These are phyloP conservation scores for Acanthococcus lagerstroemiae DNA, from an alignment of 2,888 invertebrate genomes.

Conservation along the genomic window DNA sequence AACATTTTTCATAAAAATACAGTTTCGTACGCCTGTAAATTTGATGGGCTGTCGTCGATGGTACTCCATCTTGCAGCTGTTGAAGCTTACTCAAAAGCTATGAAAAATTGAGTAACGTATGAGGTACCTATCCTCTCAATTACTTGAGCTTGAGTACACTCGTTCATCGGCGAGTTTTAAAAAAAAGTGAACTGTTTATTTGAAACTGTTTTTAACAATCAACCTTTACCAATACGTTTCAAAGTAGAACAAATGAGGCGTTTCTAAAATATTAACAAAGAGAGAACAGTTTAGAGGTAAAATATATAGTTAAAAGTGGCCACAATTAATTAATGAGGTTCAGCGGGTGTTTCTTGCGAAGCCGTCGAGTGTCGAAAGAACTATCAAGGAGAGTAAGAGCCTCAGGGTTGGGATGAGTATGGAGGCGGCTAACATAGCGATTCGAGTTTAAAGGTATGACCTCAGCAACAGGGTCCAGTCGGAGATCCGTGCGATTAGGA, in stretches of 20 bases:
- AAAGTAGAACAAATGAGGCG: neutral
- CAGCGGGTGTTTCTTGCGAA: neutral
- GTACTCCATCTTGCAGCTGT: too few relatives aligned
- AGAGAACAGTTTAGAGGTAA: neutral
- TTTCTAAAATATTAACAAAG: neutral
- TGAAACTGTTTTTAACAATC: neutral
- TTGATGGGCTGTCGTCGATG: too few relatives aligned
- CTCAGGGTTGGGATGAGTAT: neutral
- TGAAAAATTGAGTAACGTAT: too few relatives aligned
- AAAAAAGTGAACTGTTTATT: neutral
- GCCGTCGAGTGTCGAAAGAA: neutral
- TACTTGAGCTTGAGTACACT: too few relatives aligned
- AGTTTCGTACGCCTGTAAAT: too few relatives aligned
- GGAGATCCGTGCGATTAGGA: too few relatives aligned
- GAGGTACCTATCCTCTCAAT: too few relatives aligned
- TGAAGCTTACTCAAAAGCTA: too few relatives aligned
- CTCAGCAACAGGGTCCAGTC: too few relatives aligned
- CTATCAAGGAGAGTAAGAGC: neutral
- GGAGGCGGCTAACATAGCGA: neutral
- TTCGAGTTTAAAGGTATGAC: neutral
- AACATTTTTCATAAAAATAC: too few relatives aligned
- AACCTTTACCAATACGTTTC: neutral
- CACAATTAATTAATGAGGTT: neutral
- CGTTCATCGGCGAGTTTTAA: too few relatives aligned
- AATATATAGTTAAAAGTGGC: neutral